These are phyloP conservation scores for Polydrusus pterygomalis DNA, from an alignment of 2,888 invertebrate genomes.

Conservation along the genomic window DNA sequence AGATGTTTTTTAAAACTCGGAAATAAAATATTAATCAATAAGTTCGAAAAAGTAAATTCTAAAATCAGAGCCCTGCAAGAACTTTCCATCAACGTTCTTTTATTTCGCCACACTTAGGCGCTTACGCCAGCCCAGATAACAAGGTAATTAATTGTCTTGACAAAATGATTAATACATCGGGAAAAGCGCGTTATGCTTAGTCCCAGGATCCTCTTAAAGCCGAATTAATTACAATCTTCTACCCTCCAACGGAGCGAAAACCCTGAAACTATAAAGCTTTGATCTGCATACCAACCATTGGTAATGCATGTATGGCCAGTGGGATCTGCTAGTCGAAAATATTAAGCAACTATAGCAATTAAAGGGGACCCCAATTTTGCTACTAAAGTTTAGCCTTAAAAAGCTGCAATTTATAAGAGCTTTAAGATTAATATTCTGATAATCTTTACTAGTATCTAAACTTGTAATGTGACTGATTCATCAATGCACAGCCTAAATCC, in stretches of 20 bases:
- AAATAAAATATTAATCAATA: not conserved
- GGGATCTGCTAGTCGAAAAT: no score
- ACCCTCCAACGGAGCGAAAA: conserved; percentile 47
- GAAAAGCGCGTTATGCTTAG: conserved; percentile 56
- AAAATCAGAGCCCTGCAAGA: conserved; percentile 33
- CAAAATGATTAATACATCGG: conserved; percentile 62
- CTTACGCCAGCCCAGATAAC: conserved; percentile 55
- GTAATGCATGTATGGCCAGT: conserved; percentile 36
- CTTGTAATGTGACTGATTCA: no score
- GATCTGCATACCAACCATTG: conserved; percentile 38
- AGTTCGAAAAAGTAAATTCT: conserved; percentile 33
- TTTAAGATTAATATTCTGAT: no score
- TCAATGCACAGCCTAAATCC: no score
- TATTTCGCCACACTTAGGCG: conserved; percentile 51
- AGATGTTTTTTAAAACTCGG: not conserved
- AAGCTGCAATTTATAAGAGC: no score
- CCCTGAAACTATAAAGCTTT: conserved; percentile 51
- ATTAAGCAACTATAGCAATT: no score
- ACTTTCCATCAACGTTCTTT: conserved; percentile 46
- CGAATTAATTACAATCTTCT: conserved; percentile 55
- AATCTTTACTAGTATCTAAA: no score
- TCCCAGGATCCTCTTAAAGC: conserved; percentile 56
- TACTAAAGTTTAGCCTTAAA: no score
- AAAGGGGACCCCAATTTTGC: no score
- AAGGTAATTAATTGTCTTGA: conserved; percentile 61